Evolutionary conservation across 2,797 vertebrate genomes (phyloP).

Genomic region (Mormyrus hasselquistii): DNA sequence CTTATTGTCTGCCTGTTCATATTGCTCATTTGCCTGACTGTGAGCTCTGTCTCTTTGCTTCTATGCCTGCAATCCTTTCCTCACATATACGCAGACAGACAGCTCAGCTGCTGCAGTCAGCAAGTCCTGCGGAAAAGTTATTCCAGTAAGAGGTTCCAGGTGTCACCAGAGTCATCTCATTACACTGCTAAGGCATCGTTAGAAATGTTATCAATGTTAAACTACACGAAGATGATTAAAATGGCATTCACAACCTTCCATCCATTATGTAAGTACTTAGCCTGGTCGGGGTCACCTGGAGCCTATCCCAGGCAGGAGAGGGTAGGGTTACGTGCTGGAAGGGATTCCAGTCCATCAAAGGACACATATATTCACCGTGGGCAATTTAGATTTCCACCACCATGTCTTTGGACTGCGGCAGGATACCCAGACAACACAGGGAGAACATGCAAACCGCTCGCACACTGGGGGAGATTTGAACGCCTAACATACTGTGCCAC

Average conservation of each 20-base stretch:
- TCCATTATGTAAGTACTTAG: slow-evolving; percentile 1
- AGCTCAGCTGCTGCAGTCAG: background rate
- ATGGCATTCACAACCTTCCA: background rate
- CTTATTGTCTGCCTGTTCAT: background rate
- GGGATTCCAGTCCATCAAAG: background rate
- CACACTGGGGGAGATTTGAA: background rate
- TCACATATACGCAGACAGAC: background rate
- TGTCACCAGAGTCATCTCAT: background rate
- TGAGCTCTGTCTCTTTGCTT: background rate
- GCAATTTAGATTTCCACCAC: background rate
- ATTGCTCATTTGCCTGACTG: background rate
- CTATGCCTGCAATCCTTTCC: background rate
- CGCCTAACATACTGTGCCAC: background rate
- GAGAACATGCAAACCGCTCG: background rate
- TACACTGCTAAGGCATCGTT: background rate
- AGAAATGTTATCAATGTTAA: slow-evolving; percentile 3
- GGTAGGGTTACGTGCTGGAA: background rate
- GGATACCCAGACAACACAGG: background rate
- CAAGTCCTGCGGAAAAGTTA: background rate
- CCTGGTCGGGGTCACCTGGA: background rate
- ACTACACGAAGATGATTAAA: background rate
- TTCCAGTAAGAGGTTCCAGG: background rate
- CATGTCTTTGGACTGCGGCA: background rate
- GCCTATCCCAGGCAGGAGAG: background rate
- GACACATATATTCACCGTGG: background rate